Evolutionary conservation across 2,797 vertebrate genomes (phyloP).

Genomic region (Dermochelys coriacea): DNA sequence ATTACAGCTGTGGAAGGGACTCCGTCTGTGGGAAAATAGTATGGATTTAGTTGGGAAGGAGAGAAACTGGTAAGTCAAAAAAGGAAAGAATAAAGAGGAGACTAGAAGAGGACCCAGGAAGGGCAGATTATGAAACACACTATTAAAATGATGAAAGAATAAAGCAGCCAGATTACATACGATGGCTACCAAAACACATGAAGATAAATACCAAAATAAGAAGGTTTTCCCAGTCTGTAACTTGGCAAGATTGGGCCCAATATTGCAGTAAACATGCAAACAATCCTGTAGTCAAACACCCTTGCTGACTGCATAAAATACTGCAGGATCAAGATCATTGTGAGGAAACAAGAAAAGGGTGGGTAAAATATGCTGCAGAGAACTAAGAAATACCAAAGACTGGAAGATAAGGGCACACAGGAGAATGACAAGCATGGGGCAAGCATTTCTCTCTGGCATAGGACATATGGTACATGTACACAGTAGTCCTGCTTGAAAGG

Average conservation of each 20-base stretch:
- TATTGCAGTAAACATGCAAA: not conserved
- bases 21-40: not conserved
- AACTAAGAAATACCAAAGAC: not conserved
- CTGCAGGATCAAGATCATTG: rapidly evolving
- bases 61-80: not conserved
- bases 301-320: not conserved
- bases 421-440: not conserved
- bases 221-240: not conserved
- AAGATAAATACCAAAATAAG: not conserved
- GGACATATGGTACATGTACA: not conserved
- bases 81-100: not conserved
- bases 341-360: not conserved
- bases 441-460: not conserved
- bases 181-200: not conserved
- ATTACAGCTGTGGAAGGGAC: not conserved
- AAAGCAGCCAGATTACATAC: not conserved
- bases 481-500: not conserved
- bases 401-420: not conserved
- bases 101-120: not conserved
- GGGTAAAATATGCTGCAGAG: not conserved
- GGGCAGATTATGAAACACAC: not conserved
- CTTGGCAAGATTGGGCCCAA: not conserved
- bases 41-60: not conserved
- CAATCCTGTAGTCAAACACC: not conserved
- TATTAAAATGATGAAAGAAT: not conserved